Evolutionary conservation across 2,113 vertebrate species (phyloP).

Genomic region (Aythya baeri): DNA sequence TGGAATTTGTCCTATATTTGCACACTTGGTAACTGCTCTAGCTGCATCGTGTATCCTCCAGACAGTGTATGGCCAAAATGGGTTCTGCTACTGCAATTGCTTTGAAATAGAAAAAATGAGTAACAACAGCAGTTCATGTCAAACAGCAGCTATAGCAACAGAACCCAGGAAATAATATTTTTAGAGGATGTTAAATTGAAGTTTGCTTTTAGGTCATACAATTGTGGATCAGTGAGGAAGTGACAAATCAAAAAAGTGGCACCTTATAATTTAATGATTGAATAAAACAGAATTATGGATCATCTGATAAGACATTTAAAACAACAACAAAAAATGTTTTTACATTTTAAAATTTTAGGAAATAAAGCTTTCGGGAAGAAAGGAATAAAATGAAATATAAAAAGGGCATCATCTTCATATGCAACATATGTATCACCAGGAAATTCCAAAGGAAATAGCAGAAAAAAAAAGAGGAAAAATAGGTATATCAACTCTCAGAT

Average conservation of each 20-base stretch:
- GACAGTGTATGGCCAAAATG: background rate
- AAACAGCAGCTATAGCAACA: background rate
- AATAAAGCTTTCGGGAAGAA: background rate
- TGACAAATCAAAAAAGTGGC: background rate
- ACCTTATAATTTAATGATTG: slow-evolving; percentile 32
- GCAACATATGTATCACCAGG: background rate
- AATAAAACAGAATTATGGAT: background rate
- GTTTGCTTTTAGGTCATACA: background rate
- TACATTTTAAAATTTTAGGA: slow-evolving; percentile 5
- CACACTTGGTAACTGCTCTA: rapidly evolving
- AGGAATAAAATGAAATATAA: slow-evolving; percentile 6
- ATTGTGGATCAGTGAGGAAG: background rate
- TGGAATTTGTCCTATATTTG: background rate
- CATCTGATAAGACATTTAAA: background rate
- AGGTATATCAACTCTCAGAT: background rate
- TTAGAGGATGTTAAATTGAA: background rate
- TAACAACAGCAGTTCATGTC: background rate
- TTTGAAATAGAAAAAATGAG: background rate
- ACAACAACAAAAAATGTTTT: background rate
- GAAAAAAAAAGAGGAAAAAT: background rate
- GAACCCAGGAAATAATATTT: background rate
- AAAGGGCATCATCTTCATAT: background rate
- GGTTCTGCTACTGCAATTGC: background rate
- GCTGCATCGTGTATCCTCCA: background rate
- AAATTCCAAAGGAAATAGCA: slow-evolving; percentile 43